Evolutionary conservation across 2,797 vertebrate species (phyloP), one percentile per base, ranked within the genome.

Genomic region (Ptychobarbus kaznakovi): DNA sequence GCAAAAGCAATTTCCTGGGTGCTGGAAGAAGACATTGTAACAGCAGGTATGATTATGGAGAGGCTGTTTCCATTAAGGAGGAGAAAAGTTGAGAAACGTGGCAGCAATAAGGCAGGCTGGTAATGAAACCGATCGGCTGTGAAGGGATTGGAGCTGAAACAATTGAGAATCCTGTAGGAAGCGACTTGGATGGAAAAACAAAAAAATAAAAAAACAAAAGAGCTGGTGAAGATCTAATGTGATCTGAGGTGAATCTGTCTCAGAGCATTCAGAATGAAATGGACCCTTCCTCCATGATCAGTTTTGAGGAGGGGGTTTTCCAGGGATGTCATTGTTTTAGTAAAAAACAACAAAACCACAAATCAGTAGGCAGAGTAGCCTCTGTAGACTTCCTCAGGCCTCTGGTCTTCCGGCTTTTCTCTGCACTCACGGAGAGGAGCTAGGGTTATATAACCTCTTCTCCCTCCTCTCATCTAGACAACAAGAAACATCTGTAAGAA

Each of bases 401-500:
- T 80, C 76, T 42, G 38, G 63, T 83, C 83, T 85, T 87, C 87
- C 84, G 85, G 81, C 86, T 88, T 90, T 90, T 89, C 87, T 86
- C 70, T 69, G 82, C 46, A 32, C 75, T 63, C 51, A 74, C 69
- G 15, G 65, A 75, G 79, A 80, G 75, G 63, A 73, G 73, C 81
- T 76, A 22, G 88, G 82, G 89, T 93, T 93, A 92, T 90, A 92
- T 92, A 94, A 94, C 90, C 88, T 89, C 86, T 88, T 82, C 77
- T 89, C 88, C 76, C 70, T 69, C 42, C 84, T 84, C 89, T 91
- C 82, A 90, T 87, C 88, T 92, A 91, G 92, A 93, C 93, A 94
- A 94, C 92, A 92, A 93, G 93, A 94, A 95, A 95, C 95, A 95
- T 94, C 94, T 96, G 95, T 94, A 94, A 35, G 46, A 81, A 91